These are phyloP conservation scores for Corydoras sp. DNA, from an alignment of 2,113 vertebrate species.

Conservation along the genomic window DNA sequence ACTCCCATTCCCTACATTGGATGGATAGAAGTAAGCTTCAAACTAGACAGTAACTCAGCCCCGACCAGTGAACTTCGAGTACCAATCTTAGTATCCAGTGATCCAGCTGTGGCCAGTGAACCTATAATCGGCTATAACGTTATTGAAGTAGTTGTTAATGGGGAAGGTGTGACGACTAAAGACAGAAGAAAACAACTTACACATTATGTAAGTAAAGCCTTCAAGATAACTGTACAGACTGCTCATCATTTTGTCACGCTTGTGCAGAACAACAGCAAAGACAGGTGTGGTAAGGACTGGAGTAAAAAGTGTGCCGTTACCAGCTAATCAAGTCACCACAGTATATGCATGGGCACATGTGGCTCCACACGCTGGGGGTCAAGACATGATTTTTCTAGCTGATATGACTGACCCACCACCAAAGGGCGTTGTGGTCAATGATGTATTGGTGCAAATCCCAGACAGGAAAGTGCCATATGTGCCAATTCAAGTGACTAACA, in stretches of 20 bases:
- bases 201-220: neutral
- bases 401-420: neutral
- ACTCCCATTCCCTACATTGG: neutral
- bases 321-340: slow-evolving; percentile 23
- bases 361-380: neutral
- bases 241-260: too few species aligned
- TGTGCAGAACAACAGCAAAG: neutral
- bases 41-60: slow-evolving; percentile 10
- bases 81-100: too few species aligned
- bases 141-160: slow-evolving; percentile 16
- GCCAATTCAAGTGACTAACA: neutral
- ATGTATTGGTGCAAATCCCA: neutral
- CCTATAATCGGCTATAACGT: neutral
- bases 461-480: neutral
- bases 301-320: slow-evolving; percentile 2
- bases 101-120: too few species aligned
- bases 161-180: neutral
- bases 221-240: too few species aligned
- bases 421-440: neutral
- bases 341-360: neutral
- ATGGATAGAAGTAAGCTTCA: slow-evolving; percentile 25
- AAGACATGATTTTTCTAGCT: neutral
- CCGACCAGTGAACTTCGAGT: too few species aligned
- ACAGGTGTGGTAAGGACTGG: slow-evolving; percentile 11
- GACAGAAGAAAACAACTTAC: neutral